Evolutionary conservation across 1,140 invertebrate genomes (phyloP), one percentile per base, ranked within the genome.

Genomic region (Brachionus calyciflorus): DNA sequence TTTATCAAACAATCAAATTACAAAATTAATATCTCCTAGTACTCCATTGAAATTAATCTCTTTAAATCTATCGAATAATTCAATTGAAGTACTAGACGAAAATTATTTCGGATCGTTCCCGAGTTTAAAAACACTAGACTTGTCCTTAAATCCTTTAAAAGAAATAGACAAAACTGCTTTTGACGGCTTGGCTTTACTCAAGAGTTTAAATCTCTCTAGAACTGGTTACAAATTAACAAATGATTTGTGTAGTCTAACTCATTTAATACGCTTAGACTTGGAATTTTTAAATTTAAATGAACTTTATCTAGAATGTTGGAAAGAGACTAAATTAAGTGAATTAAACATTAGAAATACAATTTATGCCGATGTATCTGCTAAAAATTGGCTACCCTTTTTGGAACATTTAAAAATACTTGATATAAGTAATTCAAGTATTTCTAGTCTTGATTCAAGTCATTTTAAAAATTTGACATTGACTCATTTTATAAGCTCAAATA

Each of bases 301-400:
- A 7, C 17, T 51, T 24, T 21, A 51, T 33, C 46, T 73, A 37
- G 65, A 70, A 10, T 70, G 65, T 51, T 48, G 40, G 21, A 46
- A 70, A 9, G 10, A 12, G 12, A 48, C 24, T 2, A 3, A 46
- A 33, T 51, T 70, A 24, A 21, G 12, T 10, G 14, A 26, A 10
- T 51, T 70, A 12, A 12, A 28, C 0, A 26, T 44, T n/a, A 73
- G 40, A 53, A 37, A 73, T 12, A 40, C 69, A 1, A 6, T 17
- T 6, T 51, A 73, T n/a, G 33, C 40, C 9, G 46, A 73, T n/a
- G 17, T 19, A 33, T 73, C 69, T 14, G 49, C 12, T 7, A 17
- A 51, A 37, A 49, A 55, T 51, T 73, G 69, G 69, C 10, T 51
- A 9, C 69, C 69, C 17, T 33, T 0, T 73, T 12, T 73, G 9